These are phyloP conservation scores for Telenomus remus DNA, from an alignment of 1,140 invertebrate species.

Conservation along the genomic window DNA sequence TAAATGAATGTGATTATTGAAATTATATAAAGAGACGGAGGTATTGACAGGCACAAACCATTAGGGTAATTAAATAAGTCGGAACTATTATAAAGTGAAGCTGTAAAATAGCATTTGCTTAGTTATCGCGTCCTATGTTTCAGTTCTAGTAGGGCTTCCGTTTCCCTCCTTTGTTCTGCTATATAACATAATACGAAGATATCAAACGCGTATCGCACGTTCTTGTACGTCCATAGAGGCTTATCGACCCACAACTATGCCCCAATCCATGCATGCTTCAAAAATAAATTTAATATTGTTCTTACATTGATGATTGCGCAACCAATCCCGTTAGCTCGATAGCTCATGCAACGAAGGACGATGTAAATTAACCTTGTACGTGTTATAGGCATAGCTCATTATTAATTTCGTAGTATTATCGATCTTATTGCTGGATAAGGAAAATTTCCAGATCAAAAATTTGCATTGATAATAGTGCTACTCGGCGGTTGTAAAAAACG, in stretches of 20 bases:
- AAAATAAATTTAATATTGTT: conserved; percentile 64
- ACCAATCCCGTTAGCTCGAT: conserved; percentile 59
- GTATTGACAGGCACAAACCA: conserved; percentile 12
- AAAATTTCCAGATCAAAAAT: conserved; percentile 9
- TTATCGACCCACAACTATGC: conserved; percentile 57
- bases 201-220: conserved; percentile 55
- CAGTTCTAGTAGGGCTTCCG: conserved; percentile 58
- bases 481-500: background rate
- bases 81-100: conserved; percentile 56
- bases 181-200: conserved; percentile 61
- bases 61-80: conserved; percentile 39
- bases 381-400: conserved; percentile 35
- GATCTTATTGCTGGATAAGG: too few species aligned
- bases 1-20: background rate
- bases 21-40: conserved; percentile 26
- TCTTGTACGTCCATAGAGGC: conserved; percentile 38
- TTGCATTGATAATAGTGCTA: background rate
- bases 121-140: conserved; percentile 54
- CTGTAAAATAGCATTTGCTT: conserved; percentile 59
- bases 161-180: conserved; percentile 55
- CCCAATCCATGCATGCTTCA: conserved; percentile 51
- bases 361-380: conserved; percentile 57
- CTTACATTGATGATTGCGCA: conserved; percentile 59
- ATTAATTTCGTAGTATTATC: too few species aligned
- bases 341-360: conserved; percentile 47